Percentiles rank a stretch among this genome's conserved stretches.
Evolutionary conservation across 2,888 invertebrate species (phyloP).

Genomic region (Drosophila picticornis): DNA sequence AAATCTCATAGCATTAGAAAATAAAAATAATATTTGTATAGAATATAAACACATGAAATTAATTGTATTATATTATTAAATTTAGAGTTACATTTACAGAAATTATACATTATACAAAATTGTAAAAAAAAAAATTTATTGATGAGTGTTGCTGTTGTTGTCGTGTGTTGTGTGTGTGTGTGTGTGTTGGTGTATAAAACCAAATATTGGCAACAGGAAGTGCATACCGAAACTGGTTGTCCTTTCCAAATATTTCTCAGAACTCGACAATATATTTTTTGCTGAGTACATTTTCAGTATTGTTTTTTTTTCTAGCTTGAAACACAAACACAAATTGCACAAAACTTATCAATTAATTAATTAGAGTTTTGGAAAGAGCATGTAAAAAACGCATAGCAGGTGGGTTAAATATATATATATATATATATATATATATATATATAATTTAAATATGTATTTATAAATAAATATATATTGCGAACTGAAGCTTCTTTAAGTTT

Average conservation of each 20-base stretch:
- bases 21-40: constrained; percentile 36
- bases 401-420: constrained; percentile 44
- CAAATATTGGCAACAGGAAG: constrained; percentile 31
- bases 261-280: background rate
- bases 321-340: constrained; percentile 52
- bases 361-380: constrained; percentile 35
- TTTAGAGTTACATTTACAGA: constrained; percentile 55
- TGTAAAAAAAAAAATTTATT: constrained; percentile 38
- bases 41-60: constrained; percentile 63
- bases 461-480: constrained; percentile 31
- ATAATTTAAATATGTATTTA: constrained; percentile 15
- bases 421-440: constrained; percentile 7
- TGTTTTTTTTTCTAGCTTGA: constrained; percentile 1
- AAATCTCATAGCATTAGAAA: constrained; percentile 77
- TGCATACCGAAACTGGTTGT: constrained; percentile 30
- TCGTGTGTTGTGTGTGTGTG: constrained; percentile 15
- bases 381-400: constrained; percentile 44
- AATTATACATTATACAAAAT: constrained; percentile 33
- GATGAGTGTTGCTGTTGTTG: constrained; percentile 46
- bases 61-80: constrained; percentile 62
- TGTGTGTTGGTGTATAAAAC: constrained; percentile 27
- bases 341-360: constrained; percentile 43
- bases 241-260: constrained; percentile 21
- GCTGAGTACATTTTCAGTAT: background rate
- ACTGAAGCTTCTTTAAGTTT: constrained; percentile 54